Evolutionary conservation across 2,888 invertebrate species (phyloP).

Genomic region (Lissocephala sabroskyi): DNA sequence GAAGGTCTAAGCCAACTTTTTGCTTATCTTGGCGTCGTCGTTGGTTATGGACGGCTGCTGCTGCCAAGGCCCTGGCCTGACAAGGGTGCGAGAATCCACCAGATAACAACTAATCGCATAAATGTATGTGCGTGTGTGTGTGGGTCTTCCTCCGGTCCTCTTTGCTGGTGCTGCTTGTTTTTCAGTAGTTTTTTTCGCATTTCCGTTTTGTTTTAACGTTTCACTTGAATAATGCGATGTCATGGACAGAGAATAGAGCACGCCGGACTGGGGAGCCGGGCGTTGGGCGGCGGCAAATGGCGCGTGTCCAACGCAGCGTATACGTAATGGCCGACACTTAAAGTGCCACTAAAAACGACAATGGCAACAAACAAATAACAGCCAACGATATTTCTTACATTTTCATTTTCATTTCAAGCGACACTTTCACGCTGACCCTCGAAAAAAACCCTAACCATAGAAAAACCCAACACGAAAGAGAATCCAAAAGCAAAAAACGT

Average conservation of each 20-base stretch:
- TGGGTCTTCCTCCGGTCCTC: no score
- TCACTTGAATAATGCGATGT: constrained; percentile 59
- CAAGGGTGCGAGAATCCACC: constrained; percentile 24
- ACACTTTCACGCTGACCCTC: constrained; percentile 16
- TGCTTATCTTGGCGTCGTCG: constrained; percentile 51
- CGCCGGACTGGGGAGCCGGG: no score
- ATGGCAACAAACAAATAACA: constrained; percentile 43
- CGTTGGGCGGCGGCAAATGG: no score
- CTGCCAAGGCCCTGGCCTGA: constrained; percentile 28
- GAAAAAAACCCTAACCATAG: neutral
- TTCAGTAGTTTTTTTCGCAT: constrained; percentile 50
- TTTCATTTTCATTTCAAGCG: constrained; percentile 43
- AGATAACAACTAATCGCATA: no score
- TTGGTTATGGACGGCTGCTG: constrained; percentile 11
- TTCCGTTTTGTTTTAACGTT: constrained; percentile 65
- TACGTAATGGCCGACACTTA: constrained; percentile 53
- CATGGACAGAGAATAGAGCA: no score
- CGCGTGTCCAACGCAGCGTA: constrained; percentile 65
- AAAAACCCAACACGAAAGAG: neutral
- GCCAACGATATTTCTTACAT: constrained; percentile 47
- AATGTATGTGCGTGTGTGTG: no score
- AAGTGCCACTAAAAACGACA: constrained; percentile 50
- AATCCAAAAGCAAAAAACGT: neutral
- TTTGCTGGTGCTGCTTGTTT: constrained; percentile 15
- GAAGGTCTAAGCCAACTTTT: constrained; percentile 42